phyloP scores from a whole-genome alignment of 2,113 vertebrate species.

The Cottus gobio region DNA sequence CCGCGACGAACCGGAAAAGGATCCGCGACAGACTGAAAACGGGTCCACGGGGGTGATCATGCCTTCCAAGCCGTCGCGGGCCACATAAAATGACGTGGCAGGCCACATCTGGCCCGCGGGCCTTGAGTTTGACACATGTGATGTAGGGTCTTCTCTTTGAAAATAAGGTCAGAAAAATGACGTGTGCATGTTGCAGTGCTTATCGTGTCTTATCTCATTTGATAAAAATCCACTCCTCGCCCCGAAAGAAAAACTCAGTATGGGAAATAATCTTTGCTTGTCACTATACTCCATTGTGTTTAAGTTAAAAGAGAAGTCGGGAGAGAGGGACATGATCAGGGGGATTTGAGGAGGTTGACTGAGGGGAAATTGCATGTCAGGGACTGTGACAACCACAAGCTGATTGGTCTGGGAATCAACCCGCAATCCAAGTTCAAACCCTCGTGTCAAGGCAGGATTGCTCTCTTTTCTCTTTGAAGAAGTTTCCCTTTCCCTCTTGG shows the following conservation, averaged over 20 bases:
- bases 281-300: slow-evolving; percentile 38
- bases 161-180: slow-evolving; percentile 21
- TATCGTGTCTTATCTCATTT: not conserved
- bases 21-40: too few relatives aligned
- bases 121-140: too few relatives aligned
- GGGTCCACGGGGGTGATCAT: too few relatives aligned
- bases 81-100: too few relatives aligned
- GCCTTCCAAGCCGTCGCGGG: too few relatives aligned
- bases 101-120: too few relatives aligned
- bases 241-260: not conserved
- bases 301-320: slow-evolving; percentile 29
- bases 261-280: slow-evolving; percentile 26
- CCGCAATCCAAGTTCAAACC: slow-evolving; percentile 76
- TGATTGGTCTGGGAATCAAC: slow-evolving; percentile 81
- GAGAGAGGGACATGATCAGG: slow-evolving; percentile 34
- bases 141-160: slow-evolving; percentile 34
- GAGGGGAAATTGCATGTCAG: slow-evolving; percentile 76
- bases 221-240: not conserved
- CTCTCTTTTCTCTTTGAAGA: slow-evolving; percentile 72
- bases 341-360: slow-evolving; percentile 65
- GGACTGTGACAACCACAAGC: slow-evolving; percentile 75
- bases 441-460: slow-evolving; percentile 51
- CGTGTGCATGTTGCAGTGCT: not conserved
- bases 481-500: slow-evolving; percentile 58
- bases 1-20: too few relatives aligned